Conservation (phyloP, 30 jellyfish, hydroid and myxozoan genomes). For the Hydractinia echinata region DNA sequence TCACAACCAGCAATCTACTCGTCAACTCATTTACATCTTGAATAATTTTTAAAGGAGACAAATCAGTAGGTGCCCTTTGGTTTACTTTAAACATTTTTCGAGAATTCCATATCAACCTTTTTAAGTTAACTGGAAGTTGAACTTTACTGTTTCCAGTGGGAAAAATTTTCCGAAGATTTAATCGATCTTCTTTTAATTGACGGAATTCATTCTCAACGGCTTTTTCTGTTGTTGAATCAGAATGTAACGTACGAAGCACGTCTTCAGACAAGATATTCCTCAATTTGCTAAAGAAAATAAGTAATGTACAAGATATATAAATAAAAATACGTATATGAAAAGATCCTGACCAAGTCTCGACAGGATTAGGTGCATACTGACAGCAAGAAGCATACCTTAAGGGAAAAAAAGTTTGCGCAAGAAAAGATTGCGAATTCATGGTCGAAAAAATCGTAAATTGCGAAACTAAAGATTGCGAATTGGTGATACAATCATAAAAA, state of each 20-base stretch:
- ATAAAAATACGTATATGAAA: too few species aligned
- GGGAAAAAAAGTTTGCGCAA: too few species aligned
- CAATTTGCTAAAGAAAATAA: background rate
- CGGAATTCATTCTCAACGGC: constrained; percentile 83
- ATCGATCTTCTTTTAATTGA: constrained; percentile 76
- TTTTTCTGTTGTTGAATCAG: constrained; percentile 57
- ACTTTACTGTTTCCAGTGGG: constrained; percentile 97
- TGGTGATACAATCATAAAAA: too few species aligned
- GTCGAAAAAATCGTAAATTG: too few species aligned
- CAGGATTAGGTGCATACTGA: too few species aligned
- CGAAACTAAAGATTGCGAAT: too few species aligned
- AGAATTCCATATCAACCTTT: constrained; percentile 92
- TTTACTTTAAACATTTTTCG: constrained; percentile 80
- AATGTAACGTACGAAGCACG: constrained; percentile 48
- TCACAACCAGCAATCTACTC: constrained; percentile 66
- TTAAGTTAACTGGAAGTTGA: constrained; percentile 85
- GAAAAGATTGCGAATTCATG: too few species aligned
- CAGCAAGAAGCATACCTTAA: too few species aligned
- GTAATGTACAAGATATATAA: too few species aligned
- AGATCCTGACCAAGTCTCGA: too few species aligned
- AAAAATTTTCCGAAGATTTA: constrained; percentile 65
- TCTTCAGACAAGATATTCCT: constrained; percentile 85
- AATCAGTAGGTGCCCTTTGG: constrained; percentile 70
- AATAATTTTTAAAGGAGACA: constrained; percentile 74
- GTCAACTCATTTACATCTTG: constrained; percentile 64